Conservation (phyloP, 2,888 invertebrate genomes). For the Operophtera brumata region DNA sequence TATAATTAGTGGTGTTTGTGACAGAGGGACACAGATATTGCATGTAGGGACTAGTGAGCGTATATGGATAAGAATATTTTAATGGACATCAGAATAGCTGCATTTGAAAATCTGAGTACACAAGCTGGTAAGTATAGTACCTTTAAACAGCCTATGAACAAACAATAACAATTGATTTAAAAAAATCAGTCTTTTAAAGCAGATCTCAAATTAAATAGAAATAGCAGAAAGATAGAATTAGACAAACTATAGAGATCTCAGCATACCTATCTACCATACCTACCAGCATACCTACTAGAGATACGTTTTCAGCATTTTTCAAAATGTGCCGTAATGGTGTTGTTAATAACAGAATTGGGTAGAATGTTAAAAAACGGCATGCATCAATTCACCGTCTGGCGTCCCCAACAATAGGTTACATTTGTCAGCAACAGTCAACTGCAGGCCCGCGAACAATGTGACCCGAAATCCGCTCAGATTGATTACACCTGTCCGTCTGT, state of each 20-base stretch:
- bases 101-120: no score
- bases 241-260: no score
- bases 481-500: constrained; percentile 79
- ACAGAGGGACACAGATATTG: constrained; percentile 64
- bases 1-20: constrained; percentile 77
- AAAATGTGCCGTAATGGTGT: not conserved
- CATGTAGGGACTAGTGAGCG: constrained; percentile 16
- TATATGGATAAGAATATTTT: not conserved
- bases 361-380: constrained; percentile 8
- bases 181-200: no score
- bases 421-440: constrained; percentile 23
- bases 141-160: no score
- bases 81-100: not conserved
- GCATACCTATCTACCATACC: no score
- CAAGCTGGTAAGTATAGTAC: no score
- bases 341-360: not conserved
- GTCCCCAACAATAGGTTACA: constrained; percentile 10
- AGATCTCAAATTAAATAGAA: no score
- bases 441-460: constrained; percentile 25
- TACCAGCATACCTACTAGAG: no score
- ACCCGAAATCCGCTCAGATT: constrained; percentile 47
- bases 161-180: no score
- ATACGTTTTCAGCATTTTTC: not conserved
- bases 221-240: no score
- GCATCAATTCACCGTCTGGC: constrained; percentile 12